A percentile compares a stretch with the other conserved stretches of the same genome.
phyloP scores from a whole-genome alignment of 1,140 invertebrate genomes.

The Coelopa frigida region DNA sequence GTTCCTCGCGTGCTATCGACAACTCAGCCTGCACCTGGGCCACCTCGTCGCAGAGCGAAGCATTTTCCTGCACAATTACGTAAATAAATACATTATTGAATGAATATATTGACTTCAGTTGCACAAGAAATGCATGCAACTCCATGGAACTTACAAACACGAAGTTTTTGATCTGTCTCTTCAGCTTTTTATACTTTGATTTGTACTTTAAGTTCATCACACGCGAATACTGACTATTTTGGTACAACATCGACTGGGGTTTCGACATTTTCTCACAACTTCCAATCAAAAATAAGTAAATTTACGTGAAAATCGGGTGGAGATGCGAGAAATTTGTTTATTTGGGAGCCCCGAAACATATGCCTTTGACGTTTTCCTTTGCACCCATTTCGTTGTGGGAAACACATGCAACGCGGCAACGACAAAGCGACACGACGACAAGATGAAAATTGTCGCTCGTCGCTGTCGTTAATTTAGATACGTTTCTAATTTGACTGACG shows the following conservation, averaged over 20 bases:
- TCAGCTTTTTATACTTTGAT: conserved; percentile 50
- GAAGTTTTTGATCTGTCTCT: conserved; percentile 48
- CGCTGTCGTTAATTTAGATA: no score
- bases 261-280: no score
- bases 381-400: no score
- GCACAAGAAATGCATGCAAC: not conserved
- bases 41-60: conserved; percentile 71
- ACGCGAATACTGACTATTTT: conserved; percentile 14
- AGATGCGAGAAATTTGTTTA: no score
- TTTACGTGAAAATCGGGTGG: no score
- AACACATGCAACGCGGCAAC: no score
- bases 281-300: no score
- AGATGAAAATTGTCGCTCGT: no score
- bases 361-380: no score
- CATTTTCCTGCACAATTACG: conserved; percentile 58
- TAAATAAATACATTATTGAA: conserved; percentile 14
- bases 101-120: not conserved
- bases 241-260: conserved; percentile 7
- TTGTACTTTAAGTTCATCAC: conserved; percentile 47
- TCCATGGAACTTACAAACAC: conserved; percentile 48
- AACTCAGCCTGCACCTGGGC: conserved; percentile 65
- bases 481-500: no score
- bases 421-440: no score
- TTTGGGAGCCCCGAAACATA: no score
- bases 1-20: conserved; percentile 61